These are phyloP conservation scores for Pollachius pollachius DNA, from an alignment of 2,113 vertebrate genomes.

Conservation along the genomic window DNA sequence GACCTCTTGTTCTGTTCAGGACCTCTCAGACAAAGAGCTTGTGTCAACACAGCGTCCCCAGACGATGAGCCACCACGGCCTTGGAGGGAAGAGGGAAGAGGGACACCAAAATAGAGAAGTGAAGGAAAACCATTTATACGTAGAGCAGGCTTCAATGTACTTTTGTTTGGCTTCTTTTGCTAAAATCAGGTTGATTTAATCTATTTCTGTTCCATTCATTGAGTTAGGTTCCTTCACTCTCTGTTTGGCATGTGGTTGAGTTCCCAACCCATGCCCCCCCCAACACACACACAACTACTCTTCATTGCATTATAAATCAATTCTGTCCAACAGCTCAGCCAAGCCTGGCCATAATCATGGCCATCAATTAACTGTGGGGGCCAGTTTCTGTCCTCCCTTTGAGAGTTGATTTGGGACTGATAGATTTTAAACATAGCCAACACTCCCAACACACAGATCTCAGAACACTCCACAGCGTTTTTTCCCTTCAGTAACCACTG, in stretches of 20 bases:
- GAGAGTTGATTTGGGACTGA: slow-evolving; percentile 16
- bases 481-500: background rate
- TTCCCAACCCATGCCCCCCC: background rate
- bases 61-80: slow-evolving; percentile 31
- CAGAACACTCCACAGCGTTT: background rate
- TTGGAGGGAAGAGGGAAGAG: background rate
- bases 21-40: slow-evolving; percentile 36
- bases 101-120: slow-evolving; percentile 1
- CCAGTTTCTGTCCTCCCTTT: slow-evolving; percentile 1
- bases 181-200: too few relatives aligned
- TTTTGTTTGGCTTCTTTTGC: too few relatives aligned
- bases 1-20: slow-evolving; percentile 42
- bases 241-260: background rate
- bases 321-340: slow-evolving; percentile 1
- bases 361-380: slow-evolving; percentile 1
- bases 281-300: background rate
- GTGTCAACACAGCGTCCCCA: slow-evolving; percentile 44
- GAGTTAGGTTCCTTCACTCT: background rate
- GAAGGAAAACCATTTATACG: too few relatives aligned
- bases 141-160: too few relatives aligned
- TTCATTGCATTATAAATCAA: slow-evolving; percentile 12
- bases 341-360: slow-evolving; percentile 8
- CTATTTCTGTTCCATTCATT: too few relatives aligned
- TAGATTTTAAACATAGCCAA: background rate
- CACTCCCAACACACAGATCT: background rate